These are phyloP conservation scores for Microctenopoma stevenorrisi DNA, from an alignment of 2,797 vertebrate genomes.

Conservation along the genomic window DNA sequence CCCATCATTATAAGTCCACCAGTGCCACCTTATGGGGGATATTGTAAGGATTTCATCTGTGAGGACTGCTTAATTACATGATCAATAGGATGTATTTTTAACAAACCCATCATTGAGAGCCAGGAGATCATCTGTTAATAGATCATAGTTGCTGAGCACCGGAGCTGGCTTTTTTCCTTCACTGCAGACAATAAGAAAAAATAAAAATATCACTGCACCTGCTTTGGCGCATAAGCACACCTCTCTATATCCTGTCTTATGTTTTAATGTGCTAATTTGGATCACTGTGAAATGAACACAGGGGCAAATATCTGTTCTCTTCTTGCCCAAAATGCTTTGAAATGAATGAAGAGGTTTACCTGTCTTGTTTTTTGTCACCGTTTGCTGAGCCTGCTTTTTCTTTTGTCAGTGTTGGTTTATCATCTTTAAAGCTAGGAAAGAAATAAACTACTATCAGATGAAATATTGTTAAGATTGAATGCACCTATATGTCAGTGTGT, in stretches of 20 bases:
- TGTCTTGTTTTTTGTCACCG: constrained; percentile 23
- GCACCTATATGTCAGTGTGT: constrained; percentile 14
- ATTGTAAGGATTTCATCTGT: neutral
- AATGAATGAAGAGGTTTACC: constrained; percentile 70
- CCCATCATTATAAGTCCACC: constrained; percentile 47
- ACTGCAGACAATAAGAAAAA: constrained; percentile 48
- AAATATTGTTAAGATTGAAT: constrained; percentile 3
- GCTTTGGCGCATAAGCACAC: constrained; percentile 24
- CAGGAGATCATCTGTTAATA: constrained; percentile 74
- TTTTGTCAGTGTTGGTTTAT: constrained; percentile 49
- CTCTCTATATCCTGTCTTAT: constrained; percentile 2
- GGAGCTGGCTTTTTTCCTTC: constrained; percentile 52
- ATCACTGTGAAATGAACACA: constrained; percentile 48
- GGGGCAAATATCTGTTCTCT: constrained; percentile 26
- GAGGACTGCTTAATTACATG: constrained; percentile 16
- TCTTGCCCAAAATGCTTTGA: constrained; percentile 33
- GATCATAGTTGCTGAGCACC: constrained; percentile 45
- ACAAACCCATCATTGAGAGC: constrained; percentile 72
- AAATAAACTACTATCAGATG: constrained; percentile 52
- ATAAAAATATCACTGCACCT: constrained; percentile 43
- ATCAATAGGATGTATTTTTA: constrained; percentile 28
- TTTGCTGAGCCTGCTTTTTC: constrained; percentile 39
- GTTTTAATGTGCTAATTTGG: constrained; percentile 41
- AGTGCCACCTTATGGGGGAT: constrained; percentile 69
- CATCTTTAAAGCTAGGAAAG: constrained; percentile 47